Evolutionary conservation across 2,888 invertebrate genomes (phyloP), one percentile per base, ranked within the genome.

Genomic region (Xestia c-nigrum): DNA sequence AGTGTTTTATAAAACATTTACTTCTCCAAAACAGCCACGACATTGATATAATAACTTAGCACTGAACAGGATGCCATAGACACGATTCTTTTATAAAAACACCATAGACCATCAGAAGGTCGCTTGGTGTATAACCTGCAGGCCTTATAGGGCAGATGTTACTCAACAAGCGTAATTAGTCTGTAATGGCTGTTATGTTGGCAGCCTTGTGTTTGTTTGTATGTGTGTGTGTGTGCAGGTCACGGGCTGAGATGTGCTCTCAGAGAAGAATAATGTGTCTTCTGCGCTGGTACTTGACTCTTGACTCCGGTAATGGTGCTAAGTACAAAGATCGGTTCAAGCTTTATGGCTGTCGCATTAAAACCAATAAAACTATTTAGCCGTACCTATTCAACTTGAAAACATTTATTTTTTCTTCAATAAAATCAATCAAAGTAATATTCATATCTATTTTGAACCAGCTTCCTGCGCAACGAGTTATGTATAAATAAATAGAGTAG

Each of bases 161-260:
- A 87, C 83, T 77, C 78, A 84, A 88, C 72, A 31, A 55, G 74
- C 67, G 71, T 84, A 87, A 88, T 87, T 82, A 85, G 46, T 71
- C 40, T 63, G 65, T 80, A 75, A 78, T 81, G 47, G n/a, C 50
- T 72, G 59, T 74, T 81, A 75, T 79, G 72, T 81, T 74, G 74
- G 77, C 68, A 88, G 75, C 85, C 85, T 80, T 85, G 88, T 75
- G 63, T 72, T 63, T 74, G 63, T 84, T 47, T 71, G 12, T 78
- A 3, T 61, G 14, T 38, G 1, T 59, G 16, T 61, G 65, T 64
- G 38, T 69, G 69, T 38, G 50, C 55, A 43, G 75, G 75, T 80
- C 80, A 82, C 59, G 78, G 74, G 72, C 55, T 61, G 1, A 72
- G 61, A 50, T 38, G 38, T 61, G 24, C 31, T 10, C 47, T 43